phyloP scores from a whole-genome alignment of 2,113 vertebrate species.

The Uropsilus gracilis region DNA sequence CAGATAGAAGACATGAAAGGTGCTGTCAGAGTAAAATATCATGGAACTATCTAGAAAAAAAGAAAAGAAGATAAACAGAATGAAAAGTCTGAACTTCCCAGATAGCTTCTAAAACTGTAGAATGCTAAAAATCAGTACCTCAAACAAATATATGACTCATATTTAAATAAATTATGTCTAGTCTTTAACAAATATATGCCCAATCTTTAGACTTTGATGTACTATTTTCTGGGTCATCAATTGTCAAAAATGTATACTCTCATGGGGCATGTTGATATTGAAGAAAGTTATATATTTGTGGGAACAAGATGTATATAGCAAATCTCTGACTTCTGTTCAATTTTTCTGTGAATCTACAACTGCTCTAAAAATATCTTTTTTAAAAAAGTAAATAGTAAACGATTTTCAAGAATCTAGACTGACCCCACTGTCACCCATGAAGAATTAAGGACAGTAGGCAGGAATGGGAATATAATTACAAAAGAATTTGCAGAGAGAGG shows the following conservation, averaged over 20 bases:
- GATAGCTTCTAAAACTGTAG: neutral
- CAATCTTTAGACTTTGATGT: neutral
- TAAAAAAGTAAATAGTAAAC: too few relatives aligned
- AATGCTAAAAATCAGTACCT: conserved; percentile 3
- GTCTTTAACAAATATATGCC: neutral
- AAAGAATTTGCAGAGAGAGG: too few relatives aligned
- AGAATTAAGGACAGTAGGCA: too few relatives aligned
- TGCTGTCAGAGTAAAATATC: neutral
- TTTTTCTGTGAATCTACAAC: too few relatives aligned
- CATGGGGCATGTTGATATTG: neutral
- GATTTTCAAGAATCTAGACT: too few relatives aligned
- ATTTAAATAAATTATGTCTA: too few relatives aligned
- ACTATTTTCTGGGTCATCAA: too few relatives aligned
- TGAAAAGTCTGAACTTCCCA: neutral
- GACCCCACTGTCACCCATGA: too few relatives aligned
- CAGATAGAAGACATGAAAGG: neutral
- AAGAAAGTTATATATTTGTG: neutral
- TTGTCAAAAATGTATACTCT: neutral
- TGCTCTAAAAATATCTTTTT: too few relatives aligned
- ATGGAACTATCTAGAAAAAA: neutral
- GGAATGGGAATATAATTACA: too few relatives aligned
- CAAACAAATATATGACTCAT: neutral
- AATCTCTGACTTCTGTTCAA: neutral
- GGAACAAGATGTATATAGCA: neutral
- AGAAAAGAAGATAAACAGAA: neutral